Percentiles rank a stretch among this genome's conserved stretches.
Conservation (phyloP, 2,113 vertebrate species). For the Platycercus adscitus region DNA sequence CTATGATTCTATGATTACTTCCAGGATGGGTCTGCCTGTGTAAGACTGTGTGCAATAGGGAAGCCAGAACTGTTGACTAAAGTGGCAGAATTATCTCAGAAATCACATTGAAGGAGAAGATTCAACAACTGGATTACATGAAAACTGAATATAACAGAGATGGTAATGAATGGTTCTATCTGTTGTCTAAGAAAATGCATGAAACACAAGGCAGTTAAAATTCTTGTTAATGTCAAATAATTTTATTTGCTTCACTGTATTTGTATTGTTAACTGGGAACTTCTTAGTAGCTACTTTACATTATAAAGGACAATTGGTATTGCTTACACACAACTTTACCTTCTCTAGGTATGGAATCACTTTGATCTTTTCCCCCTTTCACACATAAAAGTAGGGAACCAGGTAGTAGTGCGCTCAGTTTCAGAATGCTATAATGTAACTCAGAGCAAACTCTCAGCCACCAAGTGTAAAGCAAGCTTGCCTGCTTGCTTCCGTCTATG, state of each 20-base stretch:
- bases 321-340: neutral
- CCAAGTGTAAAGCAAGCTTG: neutral
- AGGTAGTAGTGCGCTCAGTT: neutral
- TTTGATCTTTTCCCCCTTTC: neutral
- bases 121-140: neutral
- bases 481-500: neutral
- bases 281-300: neutral
- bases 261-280: neutral
- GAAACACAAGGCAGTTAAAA: neutral
- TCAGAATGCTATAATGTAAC: neutral
- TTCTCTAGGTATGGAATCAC: neutral
- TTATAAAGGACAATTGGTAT: neutral
- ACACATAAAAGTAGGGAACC: neutral
- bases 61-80: neutral
- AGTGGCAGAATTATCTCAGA: neutral
- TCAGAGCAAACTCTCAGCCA: neutral
- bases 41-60: fast-evolving
- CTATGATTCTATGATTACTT: neutral
- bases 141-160: neutral
- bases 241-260: neutral
- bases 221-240: neutral
- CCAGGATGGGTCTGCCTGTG: fast-evolving
- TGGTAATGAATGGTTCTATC: neutral
- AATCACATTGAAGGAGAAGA: neutral
- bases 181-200: neutral